Evolutionary conservation across 2,113 vertebrate genomes (phyloP).

Genomic region (Sinocyclocheilus rhinocerous): DNA sequence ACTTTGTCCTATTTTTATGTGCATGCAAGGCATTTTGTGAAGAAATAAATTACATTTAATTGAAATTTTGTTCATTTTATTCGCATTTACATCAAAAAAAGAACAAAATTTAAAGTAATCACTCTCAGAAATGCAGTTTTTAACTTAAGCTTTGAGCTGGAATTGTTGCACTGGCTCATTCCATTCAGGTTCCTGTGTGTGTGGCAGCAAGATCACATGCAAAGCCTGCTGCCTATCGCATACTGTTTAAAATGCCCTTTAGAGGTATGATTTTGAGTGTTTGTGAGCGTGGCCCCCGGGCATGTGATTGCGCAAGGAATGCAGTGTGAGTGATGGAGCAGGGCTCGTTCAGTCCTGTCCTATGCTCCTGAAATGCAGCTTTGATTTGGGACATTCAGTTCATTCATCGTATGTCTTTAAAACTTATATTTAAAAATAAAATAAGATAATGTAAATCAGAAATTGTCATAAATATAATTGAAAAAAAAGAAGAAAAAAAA

Average conservation of each 20-base stretch:
- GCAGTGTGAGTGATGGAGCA: not conserved
- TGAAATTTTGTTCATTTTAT: not conserved
- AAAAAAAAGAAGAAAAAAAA: too few relatives aligned
- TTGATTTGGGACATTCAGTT: not conserved
- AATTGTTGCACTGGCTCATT: not conserved
- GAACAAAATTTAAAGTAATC: not conserved
- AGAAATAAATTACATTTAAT: not conserved
- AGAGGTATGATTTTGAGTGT: not conserved
- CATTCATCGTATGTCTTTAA: too few relatives aligned
- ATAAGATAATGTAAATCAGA: too few relatives aligned
- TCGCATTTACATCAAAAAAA: not conserved
- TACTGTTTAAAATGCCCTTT: not conserved
- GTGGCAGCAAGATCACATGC: not conserved
- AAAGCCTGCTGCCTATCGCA: not conserved
- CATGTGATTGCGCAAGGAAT: not conserved
- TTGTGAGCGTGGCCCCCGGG: not conserved
- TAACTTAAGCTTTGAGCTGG: too few relatives aligned
- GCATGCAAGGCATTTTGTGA: not conserved
- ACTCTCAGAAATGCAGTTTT: not conserved
- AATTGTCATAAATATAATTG: too few relatives aligned
- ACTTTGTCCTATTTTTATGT: not conserved
- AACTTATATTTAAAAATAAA: too few relatives aligned
- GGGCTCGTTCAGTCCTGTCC: not conserved
- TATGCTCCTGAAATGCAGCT: not conserved
- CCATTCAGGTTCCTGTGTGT: not conserved